Evolutionary conservation across 1,140 invertebrate species (phyloP).

Genomic region (Drosophila repletoides): DNA sequence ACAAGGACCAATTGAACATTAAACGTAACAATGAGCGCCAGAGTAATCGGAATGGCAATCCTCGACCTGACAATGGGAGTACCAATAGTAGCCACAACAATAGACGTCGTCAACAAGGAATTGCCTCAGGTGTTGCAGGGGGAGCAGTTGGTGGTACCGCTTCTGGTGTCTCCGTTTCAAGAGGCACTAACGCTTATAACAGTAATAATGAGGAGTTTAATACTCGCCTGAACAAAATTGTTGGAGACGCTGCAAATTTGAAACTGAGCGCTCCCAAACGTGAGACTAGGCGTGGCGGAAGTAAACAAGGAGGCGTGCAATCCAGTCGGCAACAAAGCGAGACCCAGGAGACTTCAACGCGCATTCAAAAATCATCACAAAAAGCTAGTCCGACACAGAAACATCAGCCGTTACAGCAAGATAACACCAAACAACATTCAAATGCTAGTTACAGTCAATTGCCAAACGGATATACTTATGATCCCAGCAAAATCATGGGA

Average conservation of each 20-base stretch:
- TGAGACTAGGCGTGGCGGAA: slow-evolving; percentile 45
- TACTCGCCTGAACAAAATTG: slow-evolving; percentile 56
- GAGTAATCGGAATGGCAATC: slow-evolving; percentile 40
- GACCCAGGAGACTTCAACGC: background rate
- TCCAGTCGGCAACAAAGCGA: slow-evolving; percentile 32
- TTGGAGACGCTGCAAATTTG: slow-evolving; percentile 58
- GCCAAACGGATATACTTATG: slow-evolving; percentile 83
- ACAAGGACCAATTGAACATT: slow-evolving; percentile 34
- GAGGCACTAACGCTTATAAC: background rate
- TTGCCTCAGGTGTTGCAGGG: background rate
- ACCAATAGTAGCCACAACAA: slow-evolving; percentile 2
- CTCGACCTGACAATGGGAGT: slow-evolving; percentile 51
- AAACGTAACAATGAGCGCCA: slow-evolving; percentile 35
- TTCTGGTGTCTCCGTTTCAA: background rate
- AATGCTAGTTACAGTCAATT: slow-evolving; percentile 66
- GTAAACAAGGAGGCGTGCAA: slow-evolving; percentile 19
- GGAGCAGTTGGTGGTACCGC: no score
- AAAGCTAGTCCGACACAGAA: slow-evolving; percentile 32
- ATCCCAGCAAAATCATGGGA: slow-evolving; percentile 84
- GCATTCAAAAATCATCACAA: slow-evolving; percentile 26
- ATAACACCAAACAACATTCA: slow-evolving; percentile 28
- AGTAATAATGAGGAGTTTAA: slow-evolving; percentile 44
- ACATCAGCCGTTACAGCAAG: slow-evolving; percentile 28
- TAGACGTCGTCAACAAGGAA: slow-evolving; percentile 45
- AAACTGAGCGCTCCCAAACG: slow-evolving; percentile 53